Evolutionary conservation across 1,140 invertebrate genomes (phyloP), one percentile per base, ranked within the genome.

Genomic region (Glossosoma conforme): DNA sequence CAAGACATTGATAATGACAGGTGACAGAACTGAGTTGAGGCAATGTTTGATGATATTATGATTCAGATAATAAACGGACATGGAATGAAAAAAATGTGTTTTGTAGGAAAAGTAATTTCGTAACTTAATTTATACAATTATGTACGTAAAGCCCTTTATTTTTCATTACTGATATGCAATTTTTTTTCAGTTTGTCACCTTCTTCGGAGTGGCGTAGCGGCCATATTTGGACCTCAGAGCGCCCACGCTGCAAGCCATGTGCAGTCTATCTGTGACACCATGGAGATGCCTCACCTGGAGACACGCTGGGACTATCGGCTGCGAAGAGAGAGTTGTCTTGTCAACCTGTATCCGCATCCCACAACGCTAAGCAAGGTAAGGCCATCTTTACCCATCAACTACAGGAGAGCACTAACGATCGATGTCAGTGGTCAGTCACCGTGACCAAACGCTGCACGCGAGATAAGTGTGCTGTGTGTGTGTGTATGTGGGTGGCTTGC

Each of bases 241-340:
- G 81, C 85, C 0, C 87, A 92, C 40, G 92, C 90, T 2, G 89
- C 91, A 2, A 88, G 87, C 52, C 92, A 96, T 70, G 90, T 96
- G 11, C 93, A 97, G 71, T 93, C 90, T 44, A 95, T 96, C 61
- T 96, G 93, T 68, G 93, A 96, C 71, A 91, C 91, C 13, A 90
- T 96, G 84, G 92, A 97, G 73, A 71, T 97, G 60, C 93, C 93
- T 1, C 93, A 97, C 69, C 79, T 97, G 62, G 91, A 96, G 72
- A 93, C 91, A 43, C 79, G 91, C 50, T 97, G 92, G 91, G 90
- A 95, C 70, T 92, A 87, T 66, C 74, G 87, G 37, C 79, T 90
- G n/a, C 74, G 88, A 42, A 77, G 89, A 36, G 89, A 92, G 67
- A 92, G 89, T 62, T 94, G 90, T 68, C 82, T 94, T 18, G 89